Percentiles rank a stretch among this genome's conserved stretches.
Conservation (phyloP, 1,140 invertebrate genomes). For the Bombus breviceps region DNA sequence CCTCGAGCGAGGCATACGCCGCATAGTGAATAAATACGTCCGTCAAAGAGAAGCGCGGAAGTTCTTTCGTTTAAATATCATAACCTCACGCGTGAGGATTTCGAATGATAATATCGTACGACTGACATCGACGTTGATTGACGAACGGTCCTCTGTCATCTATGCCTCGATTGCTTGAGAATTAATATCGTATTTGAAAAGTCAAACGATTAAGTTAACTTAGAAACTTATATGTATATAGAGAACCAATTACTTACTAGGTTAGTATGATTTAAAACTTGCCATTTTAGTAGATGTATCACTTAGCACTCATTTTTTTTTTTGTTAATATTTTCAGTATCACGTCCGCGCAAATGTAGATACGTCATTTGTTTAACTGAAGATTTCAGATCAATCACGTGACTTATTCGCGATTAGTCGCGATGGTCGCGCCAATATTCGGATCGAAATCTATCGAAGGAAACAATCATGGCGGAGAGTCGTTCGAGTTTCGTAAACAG, state of each 20-base stretch:
- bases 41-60: neutral
- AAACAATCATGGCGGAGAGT: slow-evolving; percentile 49
- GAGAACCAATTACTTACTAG: neutral
- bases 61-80: neutral
- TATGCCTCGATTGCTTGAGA: neutral
- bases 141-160: slow-evolving; percentile 58
- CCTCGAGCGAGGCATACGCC: slow-evolving; percentile 54
- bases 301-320: slow-evolving; percentile 10
- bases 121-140: slow-evolving; percentile 9
- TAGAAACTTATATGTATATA: neutral
- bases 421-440: neutral
- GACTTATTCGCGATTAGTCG: neutral
- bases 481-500: slow-evolving; percentile 45
- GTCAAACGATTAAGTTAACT: neutral
- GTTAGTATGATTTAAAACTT: neutral
- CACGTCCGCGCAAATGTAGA: neutral
- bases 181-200: neutral
- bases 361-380: neutral
- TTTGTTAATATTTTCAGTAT: neutral
- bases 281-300: neutral
- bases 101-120: neutral
- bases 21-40: neutral
- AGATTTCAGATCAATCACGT: neutral
- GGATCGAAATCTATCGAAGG: neutral
- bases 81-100: neutral